Evolutionary conservation across 2,113 vertebrate species (phyloP), one percentile per base, ranked within the genome.

Genomic region (Eupsittula cactorum): DNA sequence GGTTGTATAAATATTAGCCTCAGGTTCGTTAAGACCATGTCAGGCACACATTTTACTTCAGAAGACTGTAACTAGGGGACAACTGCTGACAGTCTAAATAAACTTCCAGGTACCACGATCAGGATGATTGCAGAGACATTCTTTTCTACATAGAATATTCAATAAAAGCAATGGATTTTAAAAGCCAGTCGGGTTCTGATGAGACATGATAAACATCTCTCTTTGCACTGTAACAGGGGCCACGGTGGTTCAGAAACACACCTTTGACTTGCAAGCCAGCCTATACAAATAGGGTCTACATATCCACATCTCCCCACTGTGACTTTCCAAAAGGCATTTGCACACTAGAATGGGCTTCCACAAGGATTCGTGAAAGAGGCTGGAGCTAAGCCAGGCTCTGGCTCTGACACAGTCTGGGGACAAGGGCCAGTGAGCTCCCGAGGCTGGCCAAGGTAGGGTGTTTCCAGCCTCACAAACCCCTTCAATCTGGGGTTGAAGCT

Each of bases 381-480:
- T n/a, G 73, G 63, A 85, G 69, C 41, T 52, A 47, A 77, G 78
- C 37, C 91, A 75, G n/a, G 24, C 44, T 49, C 39, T 64, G 68
- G 49, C 57, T 71, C 59, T 52, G 69, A n/a, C 60, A 52, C 0
- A 0, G 4, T 10, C 60, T 78, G 77, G 74, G 67, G 84, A 70
- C 4, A 4, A 10, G 12, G 35, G 41, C 42, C 29, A 0, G 6
- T 0, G 5, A 82, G 46, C 35, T 46, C 50, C 35, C 0, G 2
- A 60, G 24, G 25, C n/a, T 64, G 18, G 37, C 29, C 1, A 1
- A 83, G 27, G 29, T 17, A 21, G 7, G n/a, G 27, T 24, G 46
- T 11, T 35, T 69, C 39, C 67, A 91, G 29, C 44, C 59, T 31
- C 64, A 73, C 17, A 28, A 27, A 46, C 3, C 3, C 42, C 55